Base-by-base conservation (phyloP, 2,113 vertebrate genomes). In the Aspiorhynchus laticeps region DNA sequence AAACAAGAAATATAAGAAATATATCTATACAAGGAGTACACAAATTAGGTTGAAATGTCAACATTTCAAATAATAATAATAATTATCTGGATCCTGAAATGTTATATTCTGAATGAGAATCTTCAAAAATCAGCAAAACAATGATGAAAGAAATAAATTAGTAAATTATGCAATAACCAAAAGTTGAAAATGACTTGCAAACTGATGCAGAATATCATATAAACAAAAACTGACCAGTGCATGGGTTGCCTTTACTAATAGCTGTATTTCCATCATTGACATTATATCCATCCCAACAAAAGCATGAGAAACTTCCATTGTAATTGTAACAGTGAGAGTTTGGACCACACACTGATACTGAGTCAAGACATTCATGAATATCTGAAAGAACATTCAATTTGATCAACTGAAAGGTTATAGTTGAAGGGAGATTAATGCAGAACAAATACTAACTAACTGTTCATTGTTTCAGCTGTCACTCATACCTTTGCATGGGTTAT, bases 281-380 rank as follows among this genome's bases (percentile, higher is more conserved):
- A 17, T 38, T 43, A 43, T 63, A 87, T 76, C 79, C 79, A 17
- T 3, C 8, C 65, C 31, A 43, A 31, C 86, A 87, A 14, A 53
- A 75, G 43, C 86, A 87, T 14, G 21, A 46, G 79, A 82, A 76
- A 12, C 36, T 82, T 48, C 79, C 67, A 14, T 82, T 87, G 65
- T 31, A 59, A 31, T 81, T 81, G 15, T 69, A 33, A 41, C 77
- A 80, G 15, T 46, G 0, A 73, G 65, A 56, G n/a, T 80, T 43
- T 1, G 77, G 33, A 2, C 63, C 78, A 86, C 85, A 71, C 1
- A 80, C 26, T 67, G 78, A 73, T 38, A 9, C 5, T 33, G 28
- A 28, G 53, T 73, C 33, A 53, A 81, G 10, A 80, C 78, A 74
- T 82, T 73, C 69, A 86, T 43, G 2, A 36, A 69, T 84, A 53